Base-by-base conservation (phyloP, 2,888 invertebrate genomes). In the Polymixis flavicincta region DNA sequence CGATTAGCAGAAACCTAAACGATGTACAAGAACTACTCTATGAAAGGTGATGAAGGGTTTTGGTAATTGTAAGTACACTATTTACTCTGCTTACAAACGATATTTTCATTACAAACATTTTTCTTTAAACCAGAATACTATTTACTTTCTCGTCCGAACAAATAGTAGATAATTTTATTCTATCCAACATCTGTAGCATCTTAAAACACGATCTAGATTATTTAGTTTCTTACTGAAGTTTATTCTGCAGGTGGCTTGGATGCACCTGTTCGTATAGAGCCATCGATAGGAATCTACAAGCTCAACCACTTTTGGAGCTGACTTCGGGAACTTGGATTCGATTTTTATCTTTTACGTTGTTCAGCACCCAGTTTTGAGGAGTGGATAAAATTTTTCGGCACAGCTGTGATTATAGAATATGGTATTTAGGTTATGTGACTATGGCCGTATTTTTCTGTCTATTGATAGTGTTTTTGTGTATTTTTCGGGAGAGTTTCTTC, bases 261-360 rank as follows among this genome's bases (percentile, higher is more conserved):
- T 83, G 86, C 83, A 83, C 84, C 79, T 82, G 84, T 80, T 74
- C 55, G 54, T 63, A 45, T n/a, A 28, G n/a, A 72, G 69, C 69
- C 67, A 63, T 81, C 70, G 81, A 86, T 86, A 80, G 14, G 48
- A 65, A 80, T 84, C 74, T 80, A 50, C 60, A 76, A 84, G 28
- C 52, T 42, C n/a, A 80, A 71, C 69, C 73, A 68, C 68, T 77
- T 75, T 71, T 63, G 42, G 13, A 55, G 63, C 71, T 64, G 72
- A 84, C 69, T 84, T 74, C 25, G 6, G 8, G 19, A 86, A 80
- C 71, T 74, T 76, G 45, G 25, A 80, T 75, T 67, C 45, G 59
- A 71, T 84, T 74, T 71, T 74, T 74, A 82, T 80, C 85, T 82
- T 45, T 50, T 70, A 80, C 42, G 13, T 66, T 70, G 60, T 70